These are phyloP conservation scores for Drosophila sp. DNA, from an alignment of 1,140 invertebrate genomes.

Conservation along the genomic window DNA sequence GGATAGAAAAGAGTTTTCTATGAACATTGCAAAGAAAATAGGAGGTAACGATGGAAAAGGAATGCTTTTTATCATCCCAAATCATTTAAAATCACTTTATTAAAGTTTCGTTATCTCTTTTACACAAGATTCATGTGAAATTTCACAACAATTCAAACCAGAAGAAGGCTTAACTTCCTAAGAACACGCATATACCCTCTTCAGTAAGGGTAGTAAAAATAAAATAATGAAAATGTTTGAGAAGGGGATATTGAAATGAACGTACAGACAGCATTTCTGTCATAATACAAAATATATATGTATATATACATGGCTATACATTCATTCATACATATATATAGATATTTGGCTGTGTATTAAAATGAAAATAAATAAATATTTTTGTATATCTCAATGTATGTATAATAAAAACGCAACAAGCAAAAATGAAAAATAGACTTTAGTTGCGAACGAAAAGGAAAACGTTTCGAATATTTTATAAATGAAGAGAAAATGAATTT, in stretches of 20 bases:
- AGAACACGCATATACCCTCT: not conserved
- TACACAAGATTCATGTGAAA: too few species aligned
- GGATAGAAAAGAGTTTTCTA: too few species aligned
- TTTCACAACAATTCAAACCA: too few species aligned
- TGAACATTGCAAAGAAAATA: too few species aligned
- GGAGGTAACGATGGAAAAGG: too few species aligned
- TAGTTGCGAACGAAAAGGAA: constrained; percentile 19
- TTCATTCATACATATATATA: not conserved
- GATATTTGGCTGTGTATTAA: constrained; percentile 43
- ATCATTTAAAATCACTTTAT: too few species aligned
- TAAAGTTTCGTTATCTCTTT: too few species aligned
- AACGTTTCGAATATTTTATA: constrained; percentile 69
- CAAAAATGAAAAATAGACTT: constrained; percentile 72
- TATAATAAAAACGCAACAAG: constrained; percentile 39
- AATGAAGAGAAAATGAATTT: constrained; percentile 66
- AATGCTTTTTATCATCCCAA: too few species aligned
- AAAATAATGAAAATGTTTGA: constrained; percentile 45
- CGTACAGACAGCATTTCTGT: constrained; percentile 60
- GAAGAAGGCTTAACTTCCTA: too few species aligned
- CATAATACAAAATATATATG: constrained; percentile 74
- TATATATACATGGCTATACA: not conserved
- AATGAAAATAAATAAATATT: constrained; percentile 73
- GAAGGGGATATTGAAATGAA: constrained; percentile 36
- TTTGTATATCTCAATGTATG: constrained; percentile 38
- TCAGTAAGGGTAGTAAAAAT: not conserved